Base-by-base conservation (phyloP, 2,888 invertebrate genomes). In the Acrobasis consociella region DNA sequence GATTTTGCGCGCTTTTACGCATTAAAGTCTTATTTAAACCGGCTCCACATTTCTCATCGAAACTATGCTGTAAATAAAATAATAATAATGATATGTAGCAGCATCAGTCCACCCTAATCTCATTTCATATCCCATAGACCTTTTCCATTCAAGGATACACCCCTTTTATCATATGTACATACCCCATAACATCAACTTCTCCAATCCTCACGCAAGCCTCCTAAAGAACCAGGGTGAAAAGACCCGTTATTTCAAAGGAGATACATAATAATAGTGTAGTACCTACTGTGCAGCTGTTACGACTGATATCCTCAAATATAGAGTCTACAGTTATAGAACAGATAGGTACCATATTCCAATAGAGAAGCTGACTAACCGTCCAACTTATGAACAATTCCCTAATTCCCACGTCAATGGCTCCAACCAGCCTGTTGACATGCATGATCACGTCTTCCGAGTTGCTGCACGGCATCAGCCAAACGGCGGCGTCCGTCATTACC, bases 391-490 rank as follows among this genome's bases (percentile, higher is more conserved):
- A 92, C 1, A 92, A 82, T 64, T 90, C 90, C 55, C 90, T 75
- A 37, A 91, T 80, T 11, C 85, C 87, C 1, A 91, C 94, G 16
- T 94, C 93, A 51, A 95, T 94, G 39, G 94, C 94, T 0, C 88
- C 87, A 68, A 93, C 88, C 9, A 95, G 83, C 62, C 94, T 87
- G 65, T 95, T 94, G 65, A 95, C 96, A 76, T 96, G 96, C 68
- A 93, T 91, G 67, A 95, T 94, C 39, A 96, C 95, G 65, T 96
- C 95, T 59, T 95, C 94, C 0, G 96, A 94, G 74, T 95, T 94
- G 62, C 95, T 95, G 77, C 96, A 96, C 7, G 94, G 90, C 37
- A 96, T 95, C 87, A 98, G 86, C 96, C 97, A 98, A 50, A 95
- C 94, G 0, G 88, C 82, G 0, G 97, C 96, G 56, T 94, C 93